A percentile compares a stretch with the other conserved stretches of the same genome.
Evolutionary conservation across 2,797 vertebrate genomes (phyloP).

Genomic region (Cheirogaleus major): DNA sequence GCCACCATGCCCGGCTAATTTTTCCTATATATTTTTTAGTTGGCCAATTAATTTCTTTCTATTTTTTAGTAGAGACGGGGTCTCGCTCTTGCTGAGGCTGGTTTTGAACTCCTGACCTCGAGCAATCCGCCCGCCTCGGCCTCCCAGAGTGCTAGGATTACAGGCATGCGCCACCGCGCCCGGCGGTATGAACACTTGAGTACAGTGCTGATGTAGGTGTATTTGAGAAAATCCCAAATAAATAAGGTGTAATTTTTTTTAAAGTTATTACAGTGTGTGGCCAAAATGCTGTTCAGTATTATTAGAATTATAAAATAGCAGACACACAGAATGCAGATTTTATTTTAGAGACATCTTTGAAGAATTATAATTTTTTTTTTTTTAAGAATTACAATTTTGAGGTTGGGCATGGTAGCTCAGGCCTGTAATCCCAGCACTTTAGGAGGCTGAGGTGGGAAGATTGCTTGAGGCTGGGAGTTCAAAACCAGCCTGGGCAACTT

Average conservation of each 20-base stretch:
- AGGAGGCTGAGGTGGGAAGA: background rate
- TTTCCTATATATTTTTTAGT: too few species aligned
- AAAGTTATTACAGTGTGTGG: background rate
- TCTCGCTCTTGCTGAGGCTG: too few species aligned
- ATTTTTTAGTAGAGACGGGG: too few species aligned
- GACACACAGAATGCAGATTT: background rate
- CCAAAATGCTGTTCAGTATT: constrained; percentile 15
- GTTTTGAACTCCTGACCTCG: too few species aligned
- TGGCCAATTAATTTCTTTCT: too few species aligned
- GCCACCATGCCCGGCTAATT: too few species aligned
- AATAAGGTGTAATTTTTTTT: constrained; percentile 23
- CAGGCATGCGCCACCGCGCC: too few species aligned
- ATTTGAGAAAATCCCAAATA: constrained; percentile 45
- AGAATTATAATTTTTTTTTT: background rate
- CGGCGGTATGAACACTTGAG: constrained; percentile 27
- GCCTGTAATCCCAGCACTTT: background rate
- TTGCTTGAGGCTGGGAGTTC: background rate
- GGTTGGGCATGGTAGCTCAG: background rate
- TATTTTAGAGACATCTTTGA: constrained; percentile 48
- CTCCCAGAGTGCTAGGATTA: too few species aligned
- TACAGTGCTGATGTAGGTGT: background rate
- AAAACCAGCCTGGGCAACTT: background rate
- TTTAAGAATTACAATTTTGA: background rate
- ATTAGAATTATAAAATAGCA: constrained; percentile 45
- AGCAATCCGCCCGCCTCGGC: too few species aligned